These are phyloP conservation scores for Odontomyia ornata DNA, from an alignment of 2,888 invertebrate species.

Conservation along the genomic window DNA sequence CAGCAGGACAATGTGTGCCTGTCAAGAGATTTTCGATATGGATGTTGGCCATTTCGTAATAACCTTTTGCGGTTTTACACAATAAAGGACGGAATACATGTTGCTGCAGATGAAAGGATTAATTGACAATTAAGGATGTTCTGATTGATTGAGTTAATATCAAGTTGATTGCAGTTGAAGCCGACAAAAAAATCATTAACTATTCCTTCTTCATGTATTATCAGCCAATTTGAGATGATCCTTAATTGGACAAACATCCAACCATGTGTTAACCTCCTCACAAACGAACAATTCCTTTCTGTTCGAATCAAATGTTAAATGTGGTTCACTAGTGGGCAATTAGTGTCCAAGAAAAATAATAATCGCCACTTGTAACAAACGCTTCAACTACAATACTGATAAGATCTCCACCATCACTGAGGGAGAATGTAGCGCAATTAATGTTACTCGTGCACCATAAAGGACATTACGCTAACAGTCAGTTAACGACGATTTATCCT, in stretches of 20 bases:
- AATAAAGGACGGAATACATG: not conserved
- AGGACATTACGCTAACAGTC: slow-evolving; percentile 24
- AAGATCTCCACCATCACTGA: not conserved
- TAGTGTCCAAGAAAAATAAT: slow-evolving; percentile 10
- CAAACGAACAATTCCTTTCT: not conserved
- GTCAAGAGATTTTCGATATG: not conserved
- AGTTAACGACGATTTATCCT: slow-evolving; percentile 16
- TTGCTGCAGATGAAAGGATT: not conserved
- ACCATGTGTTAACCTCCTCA: too few species aligned
- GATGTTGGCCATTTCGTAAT: not conserved
- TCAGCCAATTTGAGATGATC: too few species aligned
- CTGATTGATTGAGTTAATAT: too few species aligned
- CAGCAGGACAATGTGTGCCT: not conserved
- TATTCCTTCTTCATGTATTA: too few species aligned
- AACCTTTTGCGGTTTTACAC: not conserved
- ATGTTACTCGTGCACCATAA: not conserved
- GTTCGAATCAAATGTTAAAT: not conserved
- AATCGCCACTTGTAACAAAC: not conserved
- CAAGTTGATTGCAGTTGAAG: too few species aligned
- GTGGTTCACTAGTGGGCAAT: slow-evolving; percentile 9
- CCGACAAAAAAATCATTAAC: too few species aligned
- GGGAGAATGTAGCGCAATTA: not conserved
- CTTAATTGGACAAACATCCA: too few species aligned
- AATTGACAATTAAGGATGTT: too few species aligned
- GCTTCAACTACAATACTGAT: not conserved